These are phyloP conservation scores for Achatina immaculata DNA, from an alignment of 1,140 invertebrate genomes.

Conservation along the genomic window DNA sequence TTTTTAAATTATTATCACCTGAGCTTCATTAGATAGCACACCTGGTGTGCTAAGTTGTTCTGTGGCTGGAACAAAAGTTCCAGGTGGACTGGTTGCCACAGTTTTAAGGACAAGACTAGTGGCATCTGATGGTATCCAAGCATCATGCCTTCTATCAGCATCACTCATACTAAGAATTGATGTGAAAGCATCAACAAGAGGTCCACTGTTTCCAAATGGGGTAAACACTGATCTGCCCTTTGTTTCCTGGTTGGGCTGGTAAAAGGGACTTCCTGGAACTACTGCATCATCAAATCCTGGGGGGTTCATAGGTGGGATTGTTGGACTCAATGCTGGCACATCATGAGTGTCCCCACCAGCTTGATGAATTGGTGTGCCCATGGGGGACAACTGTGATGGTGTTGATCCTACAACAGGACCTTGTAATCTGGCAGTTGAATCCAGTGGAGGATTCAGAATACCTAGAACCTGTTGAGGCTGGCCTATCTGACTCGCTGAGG, in stretches of 20 bases:
- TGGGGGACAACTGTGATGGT: constrained; percentile 54
- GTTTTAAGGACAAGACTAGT: constrained; percentile 77
- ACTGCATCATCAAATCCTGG: constrained; percentile 36
- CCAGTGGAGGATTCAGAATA: constrained; percentile 18
- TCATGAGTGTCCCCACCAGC: constrained; percentile 34
- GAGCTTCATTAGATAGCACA: constrained; percentile 79
- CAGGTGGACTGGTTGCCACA: constrained; percentile 77
- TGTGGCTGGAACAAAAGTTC: constrained; percentile 78
- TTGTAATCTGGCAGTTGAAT: constrained; percentile 10
- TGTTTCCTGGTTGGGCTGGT: constrained; percentile 36
- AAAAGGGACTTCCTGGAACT: constrained; percentile 43
- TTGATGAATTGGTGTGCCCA: constrained; percentile 59
- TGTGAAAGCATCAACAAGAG: constrained; percentile 61
- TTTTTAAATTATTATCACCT: constrained; percentile 75
- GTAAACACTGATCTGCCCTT: constrained; percentile 34
- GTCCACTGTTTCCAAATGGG: constrained; percentile 34
- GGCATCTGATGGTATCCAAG: constrained; percentile 81
- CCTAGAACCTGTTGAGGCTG: constrained; percentile 13
- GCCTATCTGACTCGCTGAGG: constrained; percentile 1
- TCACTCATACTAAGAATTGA: constrained; percentile 65
- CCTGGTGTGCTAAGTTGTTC: constrained; percentile 82
- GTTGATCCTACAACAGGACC: constrained; percentile 47
- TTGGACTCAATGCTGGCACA: constrained; percentile 36
- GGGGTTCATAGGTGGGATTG: constrained; percentile 17
- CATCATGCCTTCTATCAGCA: constrained; percentile 78